phyloP scores from a whole-genome alignment of 2,888 invertebrate species.

The Platycheirus albimanus region DNA sequence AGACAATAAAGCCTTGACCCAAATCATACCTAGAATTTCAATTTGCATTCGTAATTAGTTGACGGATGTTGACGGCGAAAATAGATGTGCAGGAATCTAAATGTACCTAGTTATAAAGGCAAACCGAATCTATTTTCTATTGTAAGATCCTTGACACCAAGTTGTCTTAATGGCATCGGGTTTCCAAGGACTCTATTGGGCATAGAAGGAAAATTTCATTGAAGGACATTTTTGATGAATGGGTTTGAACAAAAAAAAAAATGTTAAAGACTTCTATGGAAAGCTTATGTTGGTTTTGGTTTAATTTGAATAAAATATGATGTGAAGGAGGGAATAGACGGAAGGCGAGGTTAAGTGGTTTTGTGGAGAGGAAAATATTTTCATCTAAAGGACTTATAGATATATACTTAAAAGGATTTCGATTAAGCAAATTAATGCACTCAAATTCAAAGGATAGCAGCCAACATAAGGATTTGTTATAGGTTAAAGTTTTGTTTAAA shows the following conservation, averaged over 20 bases:
- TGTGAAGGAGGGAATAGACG: too few species aligned
- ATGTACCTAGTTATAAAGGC: too few species aligned
- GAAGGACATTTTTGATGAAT: slow-evolving; percentile 13
- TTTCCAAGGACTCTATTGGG: slow-evolving; percentile 19
- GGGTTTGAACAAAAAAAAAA: background rate
- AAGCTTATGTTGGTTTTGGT: slow-evolving; percentile 12
- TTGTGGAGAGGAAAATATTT: background rate
- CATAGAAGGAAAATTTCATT: background rate
- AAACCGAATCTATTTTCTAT: background rate
- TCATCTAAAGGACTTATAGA: background rate
- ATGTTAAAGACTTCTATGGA: background rate
- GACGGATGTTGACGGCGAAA: background rate
- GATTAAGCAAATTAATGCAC: slow-evolving; percentile 6
- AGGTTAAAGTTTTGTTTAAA: too few species aligned
- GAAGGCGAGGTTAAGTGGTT: background rate
- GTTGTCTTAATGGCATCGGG: slow-evolving; percentile 17
- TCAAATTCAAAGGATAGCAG: too few species aligned
- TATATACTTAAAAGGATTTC: slow-evolving; percentile 9
- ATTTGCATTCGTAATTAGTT: slow-evolving; percentile 63
- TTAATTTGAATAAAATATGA: slow-evolving; percentile 8
- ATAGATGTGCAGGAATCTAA: background rate
- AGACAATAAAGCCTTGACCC: slow-evolving; percentile 56
- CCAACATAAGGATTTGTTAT: too few species aligned
- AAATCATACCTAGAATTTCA: slow-evolving; percentile 51
- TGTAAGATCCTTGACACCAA: slow-evolving; percentile 1